Percentiles rank a stretch among this genome's conserved stretches.
Conservation (phyloP, 1,140 invertebrate genomes). For the Euura lappo region DNA sequence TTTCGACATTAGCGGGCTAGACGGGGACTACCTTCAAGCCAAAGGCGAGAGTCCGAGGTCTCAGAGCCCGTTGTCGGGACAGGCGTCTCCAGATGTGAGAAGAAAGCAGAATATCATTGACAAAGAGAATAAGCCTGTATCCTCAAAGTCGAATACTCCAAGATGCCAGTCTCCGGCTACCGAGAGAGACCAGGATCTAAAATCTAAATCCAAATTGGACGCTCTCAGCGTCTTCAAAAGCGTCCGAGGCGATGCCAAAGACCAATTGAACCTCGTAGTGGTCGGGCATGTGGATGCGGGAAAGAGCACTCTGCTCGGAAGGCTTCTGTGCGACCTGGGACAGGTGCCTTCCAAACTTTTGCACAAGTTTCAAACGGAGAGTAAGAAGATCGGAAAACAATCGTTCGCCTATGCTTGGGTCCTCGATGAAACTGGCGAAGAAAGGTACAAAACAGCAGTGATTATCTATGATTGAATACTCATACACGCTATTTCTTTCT, state of each 20-base stretch:
- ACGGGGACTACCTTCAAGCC: slow-evolving; percentile 42
- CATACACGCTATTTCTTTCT: not conserved
- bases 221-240: slow-evolving; percentile 70
- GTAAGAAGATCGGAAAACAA: slow-evolving; percentile 96
- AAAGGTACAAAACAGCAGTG: slow-evolving; percentile 70
- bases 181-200: slow-evolving; percentile 53
- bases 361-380: slow-evolving; percentile 98
- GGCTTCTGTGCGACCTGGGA: slow-evolving; percentile 88
- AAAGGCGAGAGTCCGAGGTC: slow-evolving; percentile 40
- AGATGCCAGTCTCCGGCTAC: slow-evolving; percentile 68
- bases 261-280: slow-evolving; percentile 92
- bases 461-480: not conserved
- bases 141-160: slow-evolving; percentile 51
- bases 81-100: slow-evolving; percentile 42
- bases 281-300: slow-evolving; percentile 99
- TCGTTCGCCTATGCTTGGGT: slow-evolving; percentile 99
- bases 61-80: slow-evolving; percentile 45
- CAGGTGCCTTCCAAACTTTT: slow-evolving; percentile 89
- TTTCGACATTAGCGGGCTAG: slow-evolving; percentile 42
- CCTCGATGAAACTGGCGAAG: slow-evolving; percentile 98
- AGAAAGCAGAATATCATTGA: slow-evolving; percentile 32
- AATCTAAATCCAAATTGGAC: slow-evolving; percentile 61
- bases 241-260: slow-evolving; percentile 78
- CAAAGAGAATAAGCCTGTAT: slow-evolving; percentile 38
- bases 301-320: slow-evolving; percentile 97